Percentiles rank a stretch among this genome's conserved stretches.
Conservation (phyloP, 2,113 vertebrate species). For the Cyprinodon variegatus region DNA sequence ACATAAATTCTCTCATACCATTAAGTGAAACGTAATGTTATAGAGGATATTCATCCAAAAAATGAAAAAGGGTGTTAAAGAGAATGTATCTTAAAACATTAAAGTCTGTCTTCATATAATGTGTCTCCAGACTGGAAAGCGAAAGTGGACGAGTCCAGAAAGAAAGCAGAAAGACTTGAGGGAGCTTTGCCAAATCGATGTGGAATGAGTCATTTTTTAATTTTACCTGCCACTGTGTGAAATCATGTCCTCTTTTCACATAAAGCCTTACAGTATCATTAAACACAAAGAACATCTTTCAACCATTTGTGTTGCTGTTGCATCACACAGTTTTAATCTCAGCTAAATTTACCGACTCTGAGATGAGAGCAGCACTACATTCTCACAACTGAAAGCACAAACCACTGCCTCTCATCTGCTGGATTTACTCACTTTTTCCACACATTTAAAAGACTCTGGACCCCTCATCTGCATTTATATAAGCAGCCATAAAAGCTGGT, state of each 20-base stretch:
- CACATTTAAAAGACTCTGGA: conserved; percentile 57
- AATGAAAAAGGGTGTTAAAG: conserved; percentile 32
- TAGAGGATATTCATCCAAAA: conserved; percentile 41
- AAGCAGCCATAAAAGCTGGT: conserved; percentile 63
- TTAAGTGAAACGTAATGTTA: conserved; percentile 60
- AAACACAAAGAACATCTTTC: conserved; percentile 57
- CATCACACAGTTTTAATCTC: conserved; percentile 68
- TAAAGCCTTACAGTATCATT: conserved; percentile 28
- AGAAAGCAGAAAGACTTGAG: conserved; percentile 8
- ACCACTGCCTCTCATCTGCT: conserved; percentile 58
- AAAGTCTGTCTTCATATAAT: conserved; percentile 29
- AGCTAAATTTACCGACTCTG: conserved; percentile 65
- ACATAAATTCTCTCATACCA: conserved; percentile 53
- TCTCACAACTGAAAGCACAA: conserved; percentile 57
- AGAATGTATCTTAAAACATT: conserved; percentile 28
- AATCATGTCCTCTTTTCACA: conserved; percentile 27
- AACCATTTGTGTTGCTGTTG: conserved; percentile 55
- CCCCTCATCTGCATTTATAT: conserved; percentile 70
- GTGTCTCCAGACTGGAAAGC: conserved; percentile 2
- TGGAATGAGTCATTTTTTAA: conserved; percentile 44
- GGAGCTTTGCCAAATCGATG: conserved; percentile 6
- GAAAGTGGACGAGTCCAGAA: conserved; percentile 3
- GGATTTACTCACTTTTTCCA: conserved; percentile 45
- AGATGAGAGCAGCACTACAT: conserved; percentile 59
- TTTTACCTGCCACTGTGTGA: conserved; percentile 27